Base-by-base conservation (phyloP, 2,888 invertebrate genomes). In the Charanyca ferruginea region DNA sequence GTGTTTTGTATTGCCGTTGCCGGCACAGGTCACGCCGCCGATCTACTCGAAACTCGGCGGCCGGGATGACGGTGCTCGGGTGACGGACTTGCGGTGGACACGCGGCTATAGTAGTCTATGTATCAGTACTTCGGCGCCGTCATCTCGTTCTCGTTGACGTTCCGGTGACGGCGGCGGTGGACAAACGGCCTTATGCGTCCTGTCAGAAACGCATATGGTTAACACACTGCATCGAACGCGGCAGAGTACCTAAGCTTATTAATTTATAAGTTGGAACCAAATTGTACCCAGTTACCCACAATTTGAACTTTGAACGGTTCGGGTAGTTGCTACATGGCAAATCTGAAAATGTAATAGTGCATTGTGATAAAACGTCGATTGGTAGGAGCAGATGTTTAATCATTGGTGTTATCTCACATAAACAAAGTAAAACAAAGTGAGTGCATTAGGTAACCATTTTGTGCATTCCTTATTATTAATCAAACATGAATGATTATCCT, bases 401-500 rank as follows among this genome's bases (percentile, higher is more conserved):
- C 9, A 60, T 64, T 65, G 49, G 82, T 72, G 65, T 41, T 58
- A 76, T 16, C n/a, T 49, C 53, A 64, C 28, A 52, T 28, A 47
- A 38, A 48, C 23, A 60, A 66, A 66, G 20, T 44, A 63, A 73
- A 62, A 54, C 44, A 60, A 69, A 59, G 54, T 61, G 35, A 57
- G 78, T 83, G 77, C 81, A 60, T 55, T 71, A 72, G 67, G 71
- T 74, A 74, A 62, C 73, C 75, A 77, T 76, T 62, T 67, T 75
- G 82, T 81, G 80, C 80, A 76, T 64, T 28, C 51, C 81, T 83
- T 81, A 82, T 25, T 53, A 68, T 73, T 75, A 79, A 51, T 74
- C 65, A 72, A 81, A 80, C 70, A 79, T 57, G 73, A 74, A 75
- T 81, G 53, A 81, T 77, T 81, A 83, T 70, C 57, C 67, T 82